Base-by-base conservation (phyloP, 2,888 invertebrate genomes). In the Elaeidobius kamerunicus region DNA sequence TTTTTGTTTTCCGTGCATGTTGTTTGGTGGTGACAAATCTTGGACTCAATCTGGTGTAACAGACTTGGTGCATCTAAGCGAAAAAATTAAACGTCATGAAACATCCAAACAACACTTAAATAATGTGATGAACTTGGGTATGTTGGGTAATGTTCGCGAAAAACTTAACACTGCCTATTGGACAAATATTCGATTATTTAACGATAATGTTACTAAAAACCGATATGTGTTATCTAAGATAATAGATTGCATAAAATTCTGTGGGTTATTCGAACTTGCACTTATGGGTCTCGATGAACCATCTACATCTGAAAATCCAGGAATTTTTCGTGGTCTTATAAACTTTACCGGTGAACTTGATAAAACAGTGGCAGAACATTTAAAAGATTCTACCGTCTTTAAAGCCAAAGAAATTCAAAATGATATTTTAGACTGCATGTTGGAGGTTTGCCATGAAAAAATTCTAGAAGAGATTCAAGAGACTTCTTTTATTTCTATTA, bases 251-350 rank as follows among this genome's bases (percentile, higher is more conserved):
- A 61, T 70, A 14, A 61, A 65, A 44, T 68, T 67, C 61, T 69
- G 66, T 61, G 63, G 64, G 4, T 58, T 55, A n/a, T 67, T 65
- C 55, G 65, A 69, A 57, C 43, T 67, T 4, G 63, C 68, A 5
- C 50, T 68, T 6, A 52, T 65, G 15, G 67, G 65, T 27, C 52
- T 55, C 18, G 48, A 53, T 38, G 52, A 52, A 47, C 23, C 9
- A 16, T 16, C 28, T 4, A n/a, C 23, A 30, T 57, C 51, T 1
- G 15, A 16, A 1, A 57, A 52, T 48, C 45, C 52, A 6, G 52
- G 56, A 15, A 32, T 49, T 30, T 58, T 53, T 45, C 44, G 39
- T 18, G 55, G 51, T 4, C 34, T 58, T 5, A 48, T 57, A 23
- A 34, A 56, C 47, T 58, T 56, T 41, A 20, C 35, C 5, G 44